Evolutionary conservation across 2,888 invertebrate genomes (phyloP).

Genomic region (Smittia aterrima): DNA sequence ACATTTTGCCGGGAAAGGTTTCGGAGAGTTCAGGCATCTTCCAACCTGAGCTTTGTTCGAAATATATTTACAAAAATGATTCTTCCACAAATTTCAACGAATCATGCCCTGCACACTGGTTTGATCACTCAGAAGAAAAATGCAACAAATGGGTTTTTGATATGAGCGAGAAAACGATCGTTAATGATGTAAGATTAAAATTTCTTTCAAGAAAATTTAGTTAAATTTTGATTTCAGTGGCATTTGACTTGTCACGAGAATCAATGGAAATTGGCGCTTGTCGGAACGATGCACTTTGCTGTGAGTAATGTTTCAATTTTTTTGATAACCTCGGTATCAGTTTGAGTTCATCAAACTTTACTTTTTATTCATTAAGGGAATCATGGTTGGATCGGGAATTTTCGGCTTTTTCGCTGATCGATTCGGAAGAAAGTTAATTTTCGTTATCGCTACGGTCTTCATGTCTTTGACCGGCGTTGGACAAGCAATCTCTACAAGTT

Average conservation of each 20-base stretch:
- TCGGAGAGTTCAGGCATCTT: slow-evolving; percentile 43
- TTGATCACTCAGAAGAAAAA: slow-evolving; percentile 47
- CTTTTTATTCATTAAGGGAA: too few relatives aligned
- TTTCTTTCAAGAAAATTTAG: neutral
- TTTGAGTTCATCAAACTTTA: too few relatives aligned
- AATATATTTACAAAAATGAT: slow-evolving; percentile 45
- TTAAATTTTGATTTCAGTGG: slow-evolving; percentile 53
- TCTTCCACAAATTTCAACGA: slow-evolving; percentile 44
- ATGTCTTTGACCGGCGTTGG: slow-evolving; percentile 60
- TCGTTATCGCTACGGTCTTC: slow-evolving; percentile 58
- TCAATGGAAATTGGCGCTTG: slow-evolving; percentile 61
- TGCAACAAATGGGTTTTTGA: slow-evolving; percentile 59
- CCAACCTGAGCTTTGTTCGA: slow-evolving; percentile 50
- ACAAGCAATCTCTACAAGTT: slow-evolving; percentile 58
- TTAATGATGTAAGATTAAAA: slow-evolving; percentile 54
- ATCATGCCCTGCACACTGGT: slow-evolving; percentile 51
- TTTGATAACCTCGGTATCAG: too few relatives aligned
- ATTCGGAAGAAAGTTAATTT: slow-evolving; percentile 61
- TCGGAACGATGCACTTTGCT: slow-evolving; percentile 64
- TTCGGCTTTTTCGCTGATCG: slow-evolving; percentile 64
- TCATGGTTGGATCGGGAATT: slow-evolving; percentile 52
- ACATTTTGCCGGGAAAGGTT: slow-evolving; percentile 44
- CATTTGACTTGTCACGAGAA: slow-evolving; percentile 60
- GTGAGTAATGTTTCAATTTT: slow-evolving; percentile 46
- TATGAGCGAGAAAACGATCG: slow-evolving; percentile 57